A percentile compares a stretch with the other conserved stretches of the same genome.
Conservation (phyloP, 2,888 invertebrate species). For the Melanchra persicariae region DNA sequence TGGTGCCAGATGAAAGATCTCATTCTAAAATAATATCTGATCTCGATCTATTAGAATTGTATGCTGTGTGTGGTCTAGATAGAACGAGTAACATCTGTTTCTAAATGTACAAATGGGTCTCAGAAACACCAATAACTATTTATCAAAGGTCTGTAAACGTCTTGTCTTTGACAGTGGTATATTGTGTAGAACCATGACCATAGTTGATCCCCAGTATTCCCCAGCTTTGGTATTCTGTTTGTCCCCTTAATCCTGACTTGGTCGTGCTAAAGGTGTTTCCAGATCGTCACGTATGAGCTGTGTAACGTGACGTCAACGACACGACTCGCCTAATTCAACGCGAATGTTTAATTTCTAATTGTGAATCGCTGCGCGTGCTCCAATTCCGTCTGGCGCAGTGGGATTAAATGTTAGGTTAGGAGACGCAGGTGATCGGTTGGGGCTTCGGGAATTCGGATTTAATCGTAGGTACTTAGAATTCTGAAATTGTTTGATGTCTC, state of each 20-base stretch:
- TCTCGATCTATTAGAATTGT: neutral
- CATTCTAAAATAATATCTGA: constrained; percentile 28
- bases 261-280: neutral
- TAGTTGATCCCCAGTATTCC: neutral
- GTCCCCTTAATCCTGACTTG: neutral
- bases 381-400: constrained; percentile 64
- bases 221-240: constrained; percentile 4
- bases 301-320: constrained; percentile 7
- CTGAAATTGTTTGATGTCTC: constrained; percentile 20
- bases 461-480: constrained; percentile 25
- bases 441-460: constrained; percentile 11
- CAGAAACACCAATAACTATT: constrained; percentile 5
- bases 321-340: constrained; percentile 57
- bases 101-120: constrained; percentile 36
- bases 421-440: constrained; percentile 41
- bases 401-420: constrained; percentile 61
- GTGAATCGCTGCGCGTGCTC: constrained; percentile 68
- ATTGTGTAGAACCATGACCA: neutral
- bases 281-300: neutral
- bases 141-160: constrained; percentile 6
- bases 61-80: constrained; percentile 49
- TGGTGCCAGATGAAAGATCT: neutral
- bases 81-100: constrained; percentile 41
- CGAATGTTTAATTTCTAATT: constrained; percentile 77
- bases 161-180: constrained; percentile 3